Evolutionary conservation across 30 jellyfish, hydroid and myxozoan species (phyloP), one percentile per base, ranked within the genome.

Genomic region (Hydractinia symbiolongicarpus): DNA sequence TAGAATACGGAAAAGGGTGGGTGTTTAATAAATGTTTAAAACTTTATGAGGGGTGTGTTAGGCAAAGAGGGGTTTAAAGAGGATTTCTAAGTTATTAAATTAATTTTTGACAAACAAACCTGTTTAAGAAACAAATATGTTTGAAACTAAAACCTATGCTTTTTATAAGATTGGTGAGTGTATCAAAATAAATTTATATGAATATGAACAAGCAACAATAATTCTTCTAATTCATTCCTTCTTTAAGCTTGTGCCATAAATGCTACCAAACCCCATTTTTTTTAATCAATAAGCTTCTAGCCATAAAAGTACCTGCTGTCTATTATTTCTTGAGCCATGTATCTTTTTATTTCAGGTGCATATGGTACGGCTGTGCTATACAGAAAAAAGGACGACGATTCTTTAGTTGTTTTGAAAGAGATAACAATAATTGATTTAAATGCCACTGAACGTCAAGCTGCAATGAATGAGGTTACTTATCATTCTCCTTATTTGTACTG

Each of bases 281-380:
- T 58, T 16, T 1, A 58, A 11, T 11, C 19, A 11, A 58, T 58
- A 58, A 16, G 69, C 69, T 58, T 58, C 19, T 16, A 11, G 69
- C 19, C 69, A 11, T 58, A 58, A 11, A 16, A 0, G 69, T 58
- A 11, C 15, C 69, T 64, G 19, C 8, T 64, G 74, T 64, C 9
- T 64, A 7, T 64, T 6, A 1, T 7, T 64, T 30, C 44, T 30
- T 30, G 2, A 30, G 44, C 2, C 44, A 30, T 30, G 44, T 30
- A 30, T 30, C 19, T 58, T 58, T 11, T 21, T 51, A 4, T 30
- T 53, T 60, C 79, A 89, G 96, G 96, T 3, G 91, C 95, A 0
- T 89, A 89, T 72, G 96, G 96, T 5, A 81, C 94, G 8, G 96
- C 96, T 11, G 95, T 84, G n/a, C 77, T 89, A n/a, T 89, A 89